phyloP scores from a whole-genome alignment of 2,888 invertebrate genomes.

The Hydrotaea diabolus region DNA sequence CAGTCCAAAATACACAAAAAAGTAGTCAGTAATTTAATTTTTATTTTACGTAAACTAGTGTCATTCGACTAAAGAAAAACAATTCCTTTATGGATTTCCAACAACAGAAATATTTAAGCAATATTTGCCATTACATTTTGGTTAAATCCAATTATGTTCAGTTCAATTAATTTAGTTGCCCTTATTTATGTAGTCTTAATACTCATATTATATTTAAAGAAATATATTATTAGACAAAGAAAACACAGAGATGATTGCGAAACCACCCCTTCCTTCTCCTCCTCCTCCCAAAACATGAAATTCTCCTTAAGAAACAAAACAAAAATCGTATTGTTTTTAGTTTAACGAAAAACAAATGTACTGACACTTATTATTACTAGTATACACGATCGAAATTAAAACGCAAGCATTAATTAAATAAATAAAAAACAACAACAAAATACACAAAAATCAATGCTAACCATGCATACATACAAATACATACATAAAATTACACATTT shows the following conservation, averaged over 20 bases:
- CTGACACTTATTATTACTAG: constrained; percentile 65
- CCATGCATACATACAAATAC: constrained; percentile 14
- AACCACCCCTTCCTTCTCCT: not conserved
- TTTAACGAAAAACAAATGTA: constrained; percentile 58
- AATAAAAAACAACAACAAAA: constrained; percentile 29
- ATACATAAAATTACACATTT: constrained; percentile 53
- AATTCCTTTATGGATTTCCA: not conserved
- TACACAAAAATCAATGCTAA: constrained; percentile 15
- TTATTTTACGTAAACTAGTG: too few species aligned
- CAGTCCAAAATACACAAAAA: too few species aligned
- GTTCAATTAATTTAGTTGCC: constrained; percentile 42
- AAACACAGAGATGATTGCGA: not conserved
- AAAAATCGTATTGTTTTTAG: constrained; percentile 40
- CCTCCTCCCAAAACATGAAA: constrained; percentile 28
- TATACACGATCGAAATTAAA: constrained; percentile 44
- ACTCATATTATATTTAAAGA: constrained; percentile 40
- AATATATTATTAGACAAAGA: not conserved
- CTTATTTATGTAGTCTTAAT: constrained; percentile 20
- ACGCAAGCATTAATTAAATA: constrained; percentile 26
- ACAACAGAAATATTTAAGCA: constrained; percentile 54
- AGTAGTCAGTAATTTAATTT: not conserved
- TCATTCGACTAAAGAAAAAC: constrained; percentile 11
- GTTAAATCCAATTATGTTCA: constrained; percentile 23
- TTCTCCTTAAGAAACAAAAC: constrained; percentile 37
- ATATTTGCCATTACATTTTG: constrained; percentile 58